Evolutionary conservation across 2,888 invertebrate species (phyloP), one percentile per base, ranked within the genome.

Genomic region (Drosophila maculinotata): DNA sequence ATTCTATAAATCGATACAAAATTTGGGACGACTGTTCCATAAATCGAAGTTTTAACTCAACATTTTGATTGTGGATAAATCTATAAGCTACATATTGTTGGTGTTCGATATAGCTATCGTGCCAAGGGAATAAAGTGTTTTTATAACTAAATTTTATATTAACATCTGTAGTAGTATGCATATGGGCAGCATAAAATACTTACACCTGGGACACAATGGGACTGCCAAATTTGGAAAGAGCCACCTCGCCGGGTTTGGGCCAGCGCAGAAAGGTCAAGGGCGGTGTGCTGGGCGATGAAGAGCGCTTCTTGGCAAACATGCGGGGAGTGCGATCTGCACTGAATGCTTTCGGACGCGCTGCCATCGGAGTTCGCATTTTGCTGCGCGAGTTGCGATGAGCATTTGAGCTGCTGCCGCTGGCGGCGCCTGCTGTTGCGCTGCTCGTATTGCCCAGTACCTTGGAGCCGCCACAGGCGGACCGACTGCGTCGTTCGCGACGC

Each of bases 181-280:
- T 7, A 1, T 9, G n/a, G n/a, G n/a, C n/a, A n/a, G n/a, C n/a
- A n/a, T n/a, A n/a, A n/a, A n/a, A n/a, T 8, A 87, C 89, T 88
- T 89, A 92, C 91, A 87, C 84, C 60, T 91, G 89, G 0, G 89
- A 77, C 10, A 92, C 90, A 28, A 92, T 89, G 31, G 92, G 92
- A 62, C 91, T 91, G 38, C 92, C 92, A 36, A 78, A 89, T 45
- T 90, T 82, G 25, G 92, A 92, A 15, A 92, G 88, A 1, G 90
- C 89, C 49, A 89, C 78, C 80, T 92, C 92, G 12, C 92, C 92
- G 9, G 90, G 89, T 51, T 90, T 91, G 6, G 92, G 91, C 77
- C 91, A 92, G 25, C 92, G 89, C 39, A 91, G 73, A 47, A 92
- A 81, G 1, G 91, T 88, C 56, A 91, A 74, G 26, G 92, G 90